Evolutionary conservation across 2,113 vertebrate species (phyloP).

Genomic region (Cyanoliseus patagonus): DNA sequence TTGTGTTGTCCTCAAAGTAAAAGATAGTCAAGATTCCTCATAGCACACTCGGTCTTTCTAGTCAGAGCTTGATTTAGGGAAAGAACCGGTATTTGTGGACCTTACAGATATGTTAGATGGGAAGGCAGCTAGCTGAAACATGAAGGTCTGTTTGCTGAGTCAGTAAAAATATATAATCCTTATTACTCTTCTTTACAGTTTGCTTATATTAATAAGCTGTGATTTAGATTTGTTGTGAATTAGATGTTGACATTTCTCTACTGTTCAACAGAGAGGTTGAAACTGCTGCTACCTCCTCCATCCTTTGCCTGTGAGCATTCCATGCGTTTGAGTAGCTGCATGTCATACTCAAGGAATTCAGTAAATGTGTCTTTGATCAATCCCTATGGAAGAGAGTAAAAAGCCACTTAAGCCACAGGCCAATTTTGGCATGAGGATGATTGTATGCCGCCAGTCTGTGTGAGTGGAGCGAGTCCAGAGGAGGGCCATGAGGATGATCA

Average conservation of each 20-base stretch:
- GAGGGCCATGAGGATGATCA: not conserved
- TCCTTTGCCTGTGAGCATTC: not conserved
- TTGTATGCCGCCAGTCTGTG: not conserved
- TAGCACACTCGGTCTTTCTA: not conserved
- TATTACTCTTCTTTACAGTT: not conserved
- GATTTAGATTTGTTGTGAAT: not conserved
- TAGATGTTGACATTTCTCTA: not conserved
- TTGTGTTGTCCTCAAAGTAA: not conserved
- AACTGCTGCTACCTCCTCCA: not conserved
- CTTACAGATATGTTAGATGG: not conserved
- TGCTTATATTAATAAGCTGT: not conserved
- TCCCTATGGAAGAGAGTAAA: not conserved
- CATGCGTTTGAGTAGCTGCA: not conserved
- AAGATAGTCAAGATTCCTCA: not conserved
- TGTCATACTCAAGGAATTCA: not conserved
- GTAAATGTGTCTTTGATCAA: not conserved
- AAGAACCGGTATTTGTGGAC: not conserved
- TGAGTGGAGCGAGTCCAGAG: not conserved
- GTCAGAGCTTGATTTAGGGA: not conserved
- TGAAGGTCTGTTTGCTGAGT: not conserved
- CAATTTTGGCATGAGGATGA: not conserved
- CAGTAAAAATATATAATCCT: not conserved
- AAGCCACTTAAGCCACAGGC: not conserved
- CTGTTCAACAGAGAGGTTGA: not conserved
- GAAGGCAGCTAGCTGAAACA: not conserved